These are phyloP conservation scores for Nemapogon koenigi DNA, from an alignment of 2,888 invertebrate genomes.

Conservation along the genomic window DNA sequence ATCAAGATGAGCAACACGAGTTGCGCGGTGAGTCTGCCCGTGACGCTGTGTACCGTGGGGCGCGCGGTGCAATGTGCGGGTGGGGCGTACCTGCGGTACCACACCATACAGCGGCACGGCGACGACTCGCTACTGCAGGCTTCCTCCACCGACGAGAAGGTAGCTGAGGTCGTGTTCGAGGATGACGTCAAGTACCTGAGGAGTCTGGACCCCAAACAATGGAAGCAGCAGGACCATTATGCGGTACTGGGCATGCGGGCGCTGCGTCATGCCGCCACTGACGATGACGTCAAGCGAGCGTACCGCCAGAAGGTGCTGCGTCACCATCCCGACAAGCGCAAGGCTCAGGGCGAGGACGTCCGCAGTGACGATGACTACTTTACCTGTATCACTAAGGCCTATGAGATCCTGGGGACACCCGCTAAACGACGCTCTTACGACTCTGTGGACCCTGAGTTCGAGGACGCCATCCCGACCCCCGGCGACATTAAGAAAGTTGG, in stretches of 20 bases:
- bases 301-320: conserved; percentile 80
- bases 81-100: conserved; percentile 52
- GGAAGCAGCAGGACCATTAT: conserved; percentile 99
- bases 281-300: conserved; percentile 92
- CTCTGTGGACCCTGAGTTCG: conserved; percentile 94
- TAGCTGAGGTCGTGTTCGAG: conserved; percentile 54
- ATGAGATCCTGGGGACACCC: conserved; percentile 85
- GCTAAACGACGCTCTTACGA: conserved; percentile 90
- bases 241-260: conserved; percentile 90
- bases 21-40: too few relatives aligned
- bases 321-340: conserved; percentile 98
- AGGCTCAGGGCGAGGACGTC: conserved; percentile 87
- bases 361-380: conserved; percentile 95
- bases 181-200: conserved; percentile 84
- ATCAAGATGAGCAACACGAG: conserved; percentile 54
- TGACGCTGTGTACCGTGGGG: conserved; percentile 35
- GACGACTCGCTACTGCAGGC: conserved; percentile 47
- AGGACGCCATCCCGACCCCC: conserved; percentile 82
- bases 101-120: conserved; percentile 55
- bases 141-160: conserved; percentile 46
- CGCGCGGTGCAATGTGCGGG: conserved; percentile 62
- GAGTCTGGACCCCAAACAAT: conserved; percentile 92
- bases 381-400: conserved; percentile 97
- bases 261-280: conserved; percentile 83
- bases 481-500: conserved; percentile 77